Base-by-base conservation (phyloP, 2,888 invertebrate genomes). In the Volucella inanis region DNA sequence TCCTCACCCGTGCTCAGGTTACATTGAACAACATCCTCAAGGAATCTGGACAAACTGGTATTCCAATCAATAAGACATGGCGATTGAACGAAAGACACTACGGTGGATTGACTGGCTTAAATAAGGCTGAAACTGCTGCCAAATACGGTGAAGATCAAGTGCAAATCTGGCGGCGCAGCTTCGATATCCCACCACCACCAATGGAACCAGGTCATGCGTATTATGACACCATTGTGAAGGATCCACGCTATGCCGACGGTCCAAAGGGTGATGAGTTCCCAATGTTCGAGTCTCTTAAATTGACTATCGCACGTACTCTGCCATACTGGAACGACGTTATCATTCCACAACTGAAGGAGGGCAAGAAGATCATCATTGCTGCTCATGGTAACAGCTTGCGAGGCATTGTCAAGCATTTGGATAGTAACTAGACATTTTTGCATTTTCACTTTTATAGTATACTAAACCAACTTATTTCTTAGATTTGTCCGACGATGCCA, bases 271-370 rank as follows among this genome's bases (percentile, higher is more conserved):
- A 95, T 3, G 95, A 97, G 88, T 97, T 97, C 90, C 97, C 97
- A 0, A 96, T 94, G 94, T 96, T 94, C 88, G 97, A 97, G 91
- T 97, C 97, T 12, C 92, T 97, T 65, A 96, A 97, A 90, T 93
- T 97, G 61, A 97, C 97, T 8, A 96, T 97, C 90, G 95, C 94
- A 87, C 94, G 97, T 78, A 97, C 97, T 12, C 93, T 97, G 89
- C 98, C 98, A 0, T 98, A 96, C 91, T 98, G 98, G 96, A 97
- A 98, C 92, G 93, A 97, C 90, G 94, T 95, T 50, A 95, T 99
- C 93, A 89, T 91, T 92, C 92, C 93, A 81, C 94, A 97, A 93
- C 94, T 97, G 87, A 96, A 96, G 90, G 96, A 94, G 88, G 97
- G 97, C 87, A 97, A 97, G 91, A 94, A 92, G 64, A 95, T 97